phyloP scores from a whole-genome alignment of 2,888 invertebrate species.

The Hydraecia micacea region DNA sequence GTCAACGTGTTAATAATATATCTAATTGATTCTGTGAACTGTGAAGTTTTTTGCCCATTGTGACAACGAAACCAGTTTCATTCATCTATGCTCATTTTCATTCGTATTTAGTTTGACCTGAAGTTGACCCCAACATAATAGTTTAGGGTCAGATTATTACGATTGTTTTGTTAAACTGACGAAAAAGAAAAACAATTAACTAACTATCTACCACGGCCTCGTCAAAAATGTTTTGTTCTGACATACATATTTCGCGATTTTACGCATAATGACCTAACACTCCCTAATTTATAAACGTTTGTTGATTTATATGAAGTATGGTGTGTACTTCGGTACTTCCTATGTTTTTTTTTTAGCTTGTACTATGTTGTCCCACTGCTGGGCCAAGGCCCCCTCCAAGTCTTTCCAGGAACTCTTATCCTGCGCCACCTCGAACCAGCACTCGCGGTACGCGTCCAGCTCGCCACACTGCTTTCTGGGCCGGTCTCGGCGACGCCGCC shows the following conservation, averaged over 20 bases:
- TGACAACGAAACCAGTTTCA: not conserved
- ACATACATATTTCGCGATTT: not conserved
- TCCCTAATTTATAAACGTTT: constrained; percentile 7
- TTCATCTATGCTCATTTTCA: not conserved
- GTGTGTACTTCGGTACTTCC: not conserved
- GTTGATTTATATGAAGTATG: not conserved
- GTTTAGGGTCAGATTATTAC: not conserved
- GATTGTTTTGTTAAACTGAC: not conserved
- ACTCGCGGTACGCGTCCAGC: not conserved
- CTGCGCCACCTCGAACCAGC: not conserved
- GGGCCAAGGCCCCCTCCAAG: not conserved
- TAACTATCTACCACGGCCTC: not conserved
- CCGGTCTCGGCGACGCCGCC: not conserved
- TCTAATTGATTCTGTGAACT: not conserved
- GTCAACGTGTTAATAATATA: no score
- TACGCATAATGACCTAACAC: constrained; percentile 2
- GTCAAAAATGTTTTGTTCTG: constrained; percentile 15
- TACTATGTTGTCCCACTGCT: not conserved
- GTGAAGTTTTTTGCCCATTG: not conserved
- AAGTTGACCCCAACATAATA: not conserved
- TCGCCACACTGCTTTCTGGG: not conserved
- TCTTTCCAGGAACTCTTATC: not conserved
- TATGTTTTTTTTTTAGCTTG: not conserved
- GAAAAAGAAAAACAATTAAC: not conserved
- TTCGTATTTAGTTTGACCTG: not conserved